Conservation (phyloP, 2,888 invertebrate genomes). For the Parelbella ahira region DNA sequence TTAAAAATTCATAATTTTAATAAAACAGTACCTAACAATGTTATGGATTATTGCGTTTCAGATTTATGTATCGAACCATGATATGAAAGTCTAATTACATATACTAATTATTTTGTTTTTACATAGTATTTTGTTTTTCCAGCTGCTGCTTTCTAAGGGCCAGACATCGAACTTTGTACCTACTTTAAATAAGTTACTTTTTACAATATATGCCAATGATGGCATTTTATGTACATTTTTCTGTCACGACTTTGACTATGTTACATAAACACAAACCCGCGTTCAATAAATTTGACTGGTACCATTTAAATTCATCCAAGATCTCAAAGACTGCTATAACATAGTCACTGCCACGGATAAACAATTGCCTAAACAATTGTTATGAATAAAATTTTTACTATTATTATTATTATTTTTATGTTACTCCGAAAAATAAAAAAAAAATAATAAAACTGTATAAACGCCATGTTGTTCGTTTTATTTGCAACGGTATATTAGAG, state of each 20-base stretch:
- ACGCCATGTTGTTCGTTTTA: constrained; percentile 31
- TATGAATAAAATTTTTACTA: constrained; percentile 63
- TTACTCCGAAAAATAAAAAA: constrained; percentile 59
- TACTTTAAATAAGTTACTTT: constrained; percentile 42
- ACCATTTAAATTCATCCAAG: constrained; percentile 43
- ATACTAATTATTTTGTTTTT: too few species aligned
- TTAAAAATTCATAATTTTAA: too few species aligned
- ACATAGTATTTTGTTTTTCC: too few species aligned
- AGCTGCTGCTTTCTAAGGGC: constrained; percentile 75
- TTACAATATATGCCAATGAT: constrained; percentile 24
- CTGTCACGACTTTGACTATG: constrained; percentile 66
- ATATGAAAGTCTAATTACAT: too few species aligned
- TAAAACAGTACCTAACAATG: too few species aligned
- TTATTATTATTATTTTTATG: constrained; percentile 70
- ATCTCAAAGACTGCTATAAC: constrained; percentile 71
- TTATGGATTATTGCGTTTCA: too few species aligned
- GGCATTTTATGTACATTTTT: constrained; percentile 46
- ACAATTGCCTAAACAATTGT: constrained; percentile 61
- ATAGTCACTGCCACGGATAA: constrained; percentile 73
- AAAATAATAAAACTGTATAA: constrained; percentile 64
- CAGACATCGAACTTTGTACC: constrained; percentile 49
- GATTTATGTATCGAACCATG: too few species aligned
- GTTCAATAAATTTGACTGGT: constrained; percentile 25
- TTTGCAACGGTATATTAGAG: too few species aligned
- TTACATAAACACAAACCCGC: constrained; percentile 34